Evolutionary conservation across 1,140 invertebrate species (phyloP).

Genomic region (Pseudoatta argentina): DNA sequence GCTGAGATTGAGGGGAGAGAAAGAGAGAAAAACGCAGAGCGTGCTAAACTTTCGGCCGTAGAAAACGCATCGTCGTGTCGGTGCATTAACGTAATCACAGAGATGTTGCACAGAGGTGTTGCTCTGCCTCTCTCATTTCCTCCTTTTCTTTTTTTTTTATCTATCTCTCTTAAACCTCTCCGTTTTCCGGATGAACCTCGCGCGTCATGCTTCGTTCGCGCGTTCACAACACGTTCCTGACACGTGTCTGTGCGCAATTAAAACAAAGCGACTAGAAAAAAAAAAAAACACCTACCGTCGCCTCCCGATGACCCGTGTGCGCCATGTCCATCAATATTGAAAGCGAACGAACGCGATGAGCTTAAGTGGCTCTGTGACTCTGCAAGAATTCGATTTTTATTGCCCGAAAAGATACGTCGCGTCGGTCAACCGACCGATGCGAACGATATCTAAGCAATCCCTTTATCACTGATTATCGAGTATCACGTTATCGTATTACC

Average conservation of each 20-base stretch:
- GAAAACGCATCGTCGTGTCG: conserved; percentile 71
- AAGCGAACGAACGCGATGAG: neutral
- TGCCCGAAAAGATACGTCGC: conserved; percentile 57
- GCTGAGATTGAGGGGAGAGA: neutral
- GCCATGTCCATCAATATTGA: neutral
- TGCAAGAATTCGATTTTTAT: conserved; percentile 82
- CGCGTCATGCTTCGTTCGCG: conserved; percentile 34
- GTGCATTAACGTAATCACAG: conserved; percentile 84
- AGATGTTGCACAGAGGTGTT: conserved; percentile 63
- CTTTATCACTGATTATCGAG: conserved; percentile 56
- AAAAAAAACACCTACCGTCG: conserved; percentile 57
- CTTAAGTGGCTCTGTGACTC: conserved; percentile 81
- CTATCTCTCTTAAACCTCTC: conserved; percentile 50
- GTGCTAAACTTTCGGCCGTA: conserved; percentile 58
- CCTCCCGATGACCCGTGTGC: conserved; percentile 17
- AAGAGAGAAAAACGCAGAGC: neutral
- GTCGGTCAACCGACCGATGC: neutral
- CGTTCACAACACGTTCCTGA: conserved; percentile 78
- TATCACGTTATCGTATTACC: neutral
- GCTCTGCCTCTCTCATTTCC: conserved; percentile 57
- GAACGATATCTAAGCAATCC: neutral
- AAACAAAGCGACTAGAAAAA: conserved; percentile 61
- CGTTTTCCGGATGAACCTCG: conserved; percentile 65
- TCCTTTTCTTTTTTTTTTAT: conserved; percentile 50
- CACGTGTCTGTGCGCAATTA: conserved; percentile 77